Conservation (phyloP, 2,888 invertebrate genomes). For the Cheiracanthium punctorium region DNA sequence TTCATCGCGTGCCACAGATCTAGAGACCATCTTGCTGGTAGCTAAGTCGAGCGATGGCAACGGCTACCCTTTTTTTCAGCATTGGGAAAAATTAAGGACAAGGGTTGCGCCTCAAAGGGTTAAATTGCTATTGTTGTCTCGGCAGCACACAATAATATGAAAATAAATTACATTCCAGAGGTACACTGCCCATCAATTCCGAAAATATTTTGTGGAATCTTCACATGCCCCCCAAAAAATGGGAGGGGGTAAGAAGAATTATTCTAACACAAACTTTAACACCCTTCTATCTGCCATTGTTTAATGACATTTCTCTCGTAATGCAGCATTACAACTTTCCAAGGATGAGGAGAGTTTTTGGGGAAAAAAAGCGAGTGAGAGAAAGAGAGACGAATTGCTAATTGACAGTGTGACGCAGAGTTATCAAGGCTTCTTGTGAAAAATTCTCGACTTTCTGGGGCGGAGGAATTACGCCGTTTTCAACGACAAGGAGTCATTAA, state of each 20-base stretch:
- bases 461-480: not conserved
- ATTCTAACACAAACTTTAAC: not conserved
- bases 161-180: not conserved
- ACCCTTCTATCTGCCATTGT: slow-evolving; percentile 26
- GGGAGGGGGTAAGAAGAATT: not conserved
- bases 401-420: not conserved
- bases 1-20: no score
- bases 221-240: not conserved
- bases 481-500: not conserved
- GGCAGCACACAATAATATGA: no score
- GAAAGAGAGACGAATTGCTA: not conserved
- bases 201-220: not conserved
- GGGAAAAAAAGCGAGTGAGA: no score
- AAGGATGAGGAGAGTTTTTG: not conserved
- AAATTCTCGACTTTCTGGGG: not conserved
- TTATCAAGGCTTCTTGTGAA: not conserved
- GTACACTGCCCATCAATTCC: not conserved
- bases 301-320: not conserved
- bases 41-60: no score
- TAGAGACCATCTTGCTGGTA: no score
- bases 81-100: no score
- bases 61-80: no score
- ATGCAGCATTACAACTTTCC: not conserved
- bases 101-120: no score
- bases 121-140: no score